A percentile compares a stretch with the other conserved stretches of the same genome.
Conservation (phyloP, 2,113 vertebrate genomes). For the Myotis davidii region DNA sequence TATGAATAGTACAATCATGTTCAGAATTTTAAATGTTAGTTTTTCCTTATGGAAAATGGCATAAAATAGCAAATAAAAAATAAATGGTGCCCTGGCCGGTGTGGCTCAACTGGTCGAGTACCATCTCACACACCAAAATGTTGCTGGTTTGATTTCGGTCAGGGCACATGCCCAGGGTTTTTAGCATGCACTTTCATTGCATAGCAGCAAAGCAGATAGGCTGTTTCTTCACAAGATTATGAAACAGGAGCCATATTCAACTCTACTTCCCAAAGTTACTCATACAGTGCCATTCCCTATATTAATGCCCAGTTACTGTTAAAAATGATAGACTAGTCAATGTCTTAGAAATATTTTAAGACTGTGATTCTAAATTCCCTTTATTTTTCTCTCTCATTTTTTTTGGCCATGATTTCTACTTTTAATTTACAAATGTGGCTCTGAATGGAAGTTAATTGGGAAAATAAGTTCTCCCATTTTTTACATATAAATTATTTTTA, state of each 20-base stretch:
- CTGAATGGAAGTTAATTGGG: background rate
- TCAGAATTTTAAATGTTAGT: background rate
- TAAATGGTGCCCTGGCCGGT: background rate
- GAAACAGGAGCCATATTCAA: background rate
- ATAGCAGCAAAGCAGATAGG: background rate
- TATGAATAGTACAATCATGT: background rate
- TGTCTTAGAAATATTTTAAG: background rate
- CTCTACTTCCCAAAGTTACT: background rate
- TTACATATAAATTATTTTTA: conserved; percentile 7
- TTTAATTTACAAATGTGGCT: background rate
- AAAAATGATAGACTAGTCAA: background rate
- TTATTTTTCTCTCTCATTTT: background rate
- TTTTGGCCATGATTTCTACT: background rate
- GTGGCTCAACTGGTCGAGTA: no score
- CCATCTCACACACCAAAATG: no score
- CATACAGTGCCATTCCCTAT: background rate
- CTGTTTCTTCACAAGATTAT: background rate
- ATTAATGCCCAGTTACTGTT: background rate
- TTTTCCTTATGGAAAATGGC: background rate
- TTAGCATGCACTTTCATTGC: background rate
- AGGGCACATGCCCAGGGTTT: background rate
- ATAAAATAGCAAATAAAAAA: background rate
- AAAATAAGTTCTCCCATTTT: conserved; percentile 18
- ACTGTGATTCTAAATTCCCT: background rate
- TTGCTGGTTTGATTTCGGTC: no score